These are phyloP conservation scores for Pyralis farinalis DNA, from an alignment of 2,888 invertebrate species.

Conservation along the genomic window DNA sequence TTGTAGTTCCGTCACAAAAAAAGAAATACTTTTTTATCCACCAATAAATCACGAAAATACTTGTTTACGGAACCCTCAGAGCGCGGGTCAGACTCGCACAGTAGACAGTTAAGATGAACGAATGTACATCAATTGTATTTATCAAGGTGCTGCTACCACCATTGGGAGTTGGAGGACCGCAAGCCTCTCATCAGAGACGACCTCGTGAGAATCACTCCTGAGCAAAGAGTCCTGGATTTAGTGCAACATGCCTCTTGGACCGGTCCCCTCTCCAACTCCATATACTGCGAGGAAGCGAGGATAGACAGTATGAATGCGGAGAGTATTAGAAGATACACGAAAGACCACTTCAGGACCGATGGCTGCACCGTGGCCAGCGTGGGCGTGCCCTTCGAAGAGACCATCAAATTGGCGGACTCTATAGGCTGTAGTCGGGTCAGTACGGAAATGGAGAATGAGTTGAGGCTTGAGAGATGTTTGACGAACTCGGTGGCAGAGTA, in stretches of 20 bases:
- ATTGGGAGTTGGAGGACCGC: conserved; percentile 53
- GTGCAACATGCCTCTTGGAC: conserved; percentile 55
- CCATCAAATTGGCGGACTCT: conserved; percentile 47
- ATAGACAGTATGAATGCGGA: conserved; percentile 38
- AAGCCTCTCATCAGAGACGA: conserved; percentile 42
- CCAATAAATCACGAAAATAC: too few species aligned
- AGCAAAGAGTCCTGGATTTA: conserved; percentile 51
- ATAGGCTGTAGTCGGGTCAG: conserved; percentile 36
- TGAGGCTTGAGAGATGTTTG: too few species aligned
- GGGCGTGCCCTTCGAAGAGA: conserved; percentile 58
- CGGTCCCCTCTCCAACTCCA: conserved; percentile 53
- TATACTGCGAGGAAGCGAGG: conserved; percentile 46
- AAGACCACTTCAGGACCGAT: conserved; percentile 35
- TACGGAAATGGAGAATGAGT: too few species aligned
- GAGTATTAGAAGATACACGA: conserved; percentile 30
- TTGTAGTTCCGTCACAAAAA: too few species aligned
- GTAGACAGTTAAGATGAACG: too few species aligned
- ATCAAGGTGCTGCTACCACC: conserved; percentile 41
- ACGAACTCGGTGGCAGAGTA: too few species aligned
- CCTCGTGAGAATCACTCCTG: conserved; percentile 36
- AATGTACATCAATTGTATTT: too few species aligned
- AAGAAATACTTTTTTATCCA: too few species aligned
- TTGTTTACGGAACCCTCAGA: too few species aligned
- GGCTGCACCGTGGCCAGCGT: conserved; percentile 49
- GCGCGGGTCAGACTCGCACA: too few species aligned